Evolutionary conservation across 2,797 vertebrate genomes (phyloP), one percentile per base, ranked within the genome.

Genomic region (Rhinophrynus dorsalis): DNA sequence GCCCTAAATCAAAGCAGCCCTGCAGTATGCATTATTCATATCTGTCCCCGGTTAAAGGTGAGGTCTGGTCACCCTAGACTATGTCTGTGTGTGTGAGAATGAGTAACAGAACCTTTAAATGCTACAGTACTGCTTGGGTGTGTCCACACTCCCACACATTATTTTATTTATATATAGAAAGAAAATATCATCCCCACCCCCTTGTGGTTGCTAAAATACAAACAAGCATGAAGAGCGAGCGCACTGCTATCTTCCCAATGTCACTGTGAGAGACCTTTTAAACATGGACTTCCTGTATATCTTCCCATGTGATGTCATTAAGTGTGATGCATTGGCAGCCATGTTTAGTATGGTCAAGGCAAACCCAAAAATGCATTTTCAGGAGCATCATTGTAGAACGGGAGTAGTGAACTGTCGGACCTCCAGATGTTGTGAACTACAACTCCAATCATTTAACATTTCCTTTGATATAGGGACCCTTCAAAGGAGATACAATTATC

Each of bases 261-360:
- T 72, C 68, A 72, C 44, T 18, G 32, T 38, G 30, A 56, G 68
- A 58, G 40, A 56, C 50, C 68, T 71, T 35, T 50, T 21, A 27
- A 18, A 20, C 0, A 2, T 17, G 9, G 26, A 30, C 42, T 64
- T 71, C 68, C 68, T 21, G 52, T 26, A 6, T 5, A 6, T 5
- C 38, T 5, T 5, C 18, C 5, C n/a, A 1, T 17, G 2, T 50
- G 12, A 48, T 40, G 7, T 50, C 21, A 12, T 11, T 2, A 24
- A 5, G 3, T 3, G 3, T 15, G 50, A 50, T 27, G 52, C 47
- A 51, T 18, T 6, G 4, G 7, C 24, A 29, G 52, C 32, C 68
- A 72, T 72, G 2, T 72, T 72, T 40, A 2, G 2, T 65, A 3
- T 30, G 42, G 68, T 18, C 26, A 51, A 18, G n/a, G 2, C n/a